phyloP scores from a whole-genome alignment of 2,797 vertebrate genomes.

The Allobates femoralis region DNA sequence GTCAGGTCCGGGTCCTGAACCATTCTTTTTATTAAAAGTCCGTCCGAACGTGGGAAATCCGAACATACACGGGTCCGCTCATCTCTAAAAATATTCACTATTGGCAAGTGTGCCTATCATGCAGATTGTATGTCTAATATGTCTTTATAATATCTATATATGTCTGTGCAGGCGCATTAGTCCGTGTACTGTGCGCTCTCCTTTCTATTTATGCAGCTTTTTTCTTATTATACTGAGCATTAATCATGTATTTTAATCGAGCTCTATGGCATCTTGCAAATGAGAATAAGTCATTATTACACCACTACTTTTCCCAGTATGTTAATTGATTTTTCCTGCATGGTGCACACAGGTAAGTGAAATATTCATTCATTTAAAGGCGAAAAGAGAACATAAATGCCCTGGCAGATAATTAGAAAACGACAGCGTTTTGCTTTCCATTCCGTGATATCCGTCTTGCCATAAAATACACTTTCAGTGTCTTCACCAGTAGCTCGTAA shows the following conservation, averaged over 20 bases:
- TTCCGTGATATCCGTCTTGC: conserved; percentile 26
- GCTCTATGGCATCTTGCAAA: neutral
- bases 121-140: neutral
- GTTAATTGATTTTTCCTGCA: conserved; percentile 39
- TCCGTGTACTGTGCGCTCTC: neutral
- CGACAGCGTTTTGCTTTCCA: conserved; percentile 40
- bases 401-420: conserved; percentile 46
- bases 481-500: conserved; percentile 33
- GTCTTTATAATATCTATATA: neutral
- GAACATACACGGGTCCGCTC: no score
- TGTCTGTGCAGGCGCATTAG: neutral
- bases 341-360: conserved; percentile 44
- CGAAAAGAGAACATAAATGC: conserved; percentile 29
- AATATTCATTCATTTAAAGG: conserved; percentile 38
- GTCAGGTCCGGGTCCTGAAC: no score
- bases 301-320: neutral
- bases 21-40: no score
- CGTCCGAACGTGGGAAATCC: no score
- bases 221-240: neutral
- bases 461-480: conserved; percentile 44
- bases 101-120: no score
- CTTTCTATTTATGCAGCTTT: neutral
- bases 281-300: conserved; percentile 24
- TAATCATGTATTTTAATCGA: conserved; percentile 19
- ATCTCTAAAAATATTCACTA: no score